Evolutionary conservation across 2,888 invertebrate species (phyloP).

Genomic region (Furcula furcula): DNA sequence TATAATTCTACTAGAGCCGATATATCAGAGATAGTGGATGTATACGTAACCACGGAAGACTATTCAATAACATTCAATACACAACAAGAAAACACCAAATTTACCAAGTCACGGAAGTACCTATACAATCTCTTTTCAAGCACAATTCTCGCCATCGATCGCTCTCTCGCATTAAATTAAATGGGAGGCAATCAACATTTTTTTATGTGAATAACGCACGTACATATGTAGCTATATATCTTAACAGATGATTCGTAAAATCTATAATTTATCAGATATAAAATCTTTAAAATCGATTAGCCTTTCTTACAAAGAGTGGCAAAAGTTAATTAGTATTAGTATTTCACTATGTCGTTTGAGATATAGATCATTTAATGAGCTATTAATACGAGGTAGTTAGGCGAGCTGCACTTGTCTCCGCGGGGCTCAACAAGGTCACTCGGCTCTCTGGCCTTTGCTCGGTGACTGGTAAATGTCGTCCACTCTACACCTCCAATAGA

Average conservation of each 20-base stretch:
- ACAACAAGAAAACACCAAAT: slow-evolving; percentile 17
- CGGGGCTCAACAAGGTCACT: slow-evolving; percentile 53
- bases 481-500: slow-evolving; percentile 23
- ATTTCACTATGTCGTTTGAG: background rate
- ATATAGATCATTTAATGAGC: slow-evolving; percentile 16
- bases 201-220: slow-evolving; percentile 21
- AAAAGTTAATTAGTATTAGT: slow-evolving; percentile 1
- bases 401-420: slow-evolving; percentile 61
- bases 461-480: slow-evolving; percentile 67
- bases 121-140: slow-evolving; percentile 28
- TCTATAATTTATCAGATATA: no score
- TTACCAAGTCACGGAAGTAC: slow-evolving; percentile 27
- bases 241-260: background rate
- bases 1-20: no score
- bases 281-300: slow-evolving; percentile 13
- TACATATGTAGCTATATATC: slow-evolving; percentile 3
- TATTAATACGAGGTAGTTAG: slow-evolving; percentile 10
- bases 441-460: slow-evolving; percentile 52
- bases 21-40: no score
- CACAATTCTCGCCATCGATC: slow-evolving; percentile 17
- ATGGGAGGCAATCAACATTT: slow-evolving; percentile 39
- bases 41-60: background rate
- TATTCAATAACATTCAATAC: slow-evolving; percentile 15
- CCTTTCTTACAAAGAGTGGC: slow-evolving; percentile 2
- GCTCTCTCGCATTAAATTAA: slow-evolving; percentile 19